Percentiles rank a stretch among this genome's conserved stretches.
Evolutionary conservation across 2,888 invertebrate species (phyloP).

Genomic region (Tachina lurida): DNA sequence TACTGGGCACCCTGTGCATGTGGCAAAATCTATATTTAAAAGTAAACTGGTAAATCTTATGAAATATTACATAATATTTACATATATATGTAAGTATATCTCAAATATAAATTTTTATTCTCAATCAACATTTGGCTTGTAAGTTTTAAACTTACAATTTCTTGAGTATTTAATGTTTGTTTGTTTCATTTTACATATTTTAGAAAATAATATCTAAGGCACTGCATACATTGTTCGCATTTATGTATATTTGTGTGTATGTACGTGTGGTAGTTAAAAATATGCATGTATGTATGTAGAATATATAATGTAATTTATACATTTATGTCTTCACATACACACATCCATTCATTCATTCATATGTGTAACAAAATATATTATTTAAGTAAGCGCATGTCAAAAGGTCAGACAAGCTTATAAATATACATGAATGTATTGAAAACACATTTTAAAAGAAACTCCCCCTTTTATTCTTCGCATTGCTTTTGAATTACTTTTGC

Average conservation of each 20-base stretch:
- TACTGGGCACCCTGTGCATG: no score
- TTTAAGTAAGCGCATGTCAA: conserved; percentile 72
- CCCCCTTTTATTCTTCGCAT: conserved; percentile 52
- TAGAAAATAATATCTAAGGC: neutral
- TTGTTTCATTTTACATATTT: neutral
- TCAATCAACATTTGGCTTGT: neutral
- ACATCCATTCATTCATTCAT: conserved; percentile 12
- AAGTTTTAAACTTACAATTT: neutral
- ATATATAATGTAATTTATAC: conserved; percentile 46
- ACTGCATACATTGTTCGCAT: neutral
- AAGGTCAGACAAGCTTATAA: conserved; percentile 71
- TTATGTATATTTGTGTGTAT: no score
- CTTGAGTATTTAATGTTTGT: neutral
- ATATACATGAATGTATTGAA: conserved; percentile 65
- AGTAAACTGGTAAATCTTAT: neutral
- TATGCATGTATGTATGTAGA: neutral
- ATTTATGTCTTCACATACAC: conserved; percentile 17
- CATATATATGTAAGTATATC: no score
- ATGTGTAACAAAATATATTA: conserved; percentile 67
- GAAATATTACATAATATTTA: neutral
- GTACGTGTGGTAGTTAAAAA: neutral
- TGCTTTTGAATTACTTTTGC: conserved; percentile 41
- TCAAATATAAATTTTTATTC: neutral
- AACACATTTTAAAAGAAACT: conserved; percentile 59
- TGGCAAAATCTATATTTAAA: no score